A percentile compares a stretch with the other conserved stretches of the same genome.
These are phyloP conservation scores for Sorex fumeus DNA, from an alignment of 2,113 vertebrate genomes.

Conservation along the genomic window DNA sequence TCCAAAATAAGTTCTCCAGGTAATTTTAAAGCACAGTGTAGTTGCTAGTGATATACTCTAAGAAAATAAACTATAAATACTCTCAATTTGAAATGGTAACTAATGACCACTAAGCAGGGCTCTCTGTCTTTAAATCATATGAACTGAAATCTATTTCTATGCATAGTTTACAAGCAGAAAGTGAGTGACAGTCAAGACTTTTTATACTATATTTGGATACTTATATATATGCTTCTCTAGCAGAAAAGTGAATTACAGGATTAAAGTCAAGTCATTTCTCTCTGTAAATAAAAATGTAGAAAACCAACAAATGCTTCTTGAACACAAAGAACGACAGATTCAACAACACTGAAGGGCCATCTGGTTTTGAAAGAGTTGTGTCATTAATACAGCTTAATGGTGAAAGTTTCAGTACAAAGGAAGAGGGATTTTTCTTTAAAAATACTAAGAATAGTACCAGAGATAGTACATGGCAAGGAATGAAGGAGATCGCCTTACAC, in stretches of 20 bases:
- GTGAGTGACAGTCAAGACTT: conserved; percentile 18
- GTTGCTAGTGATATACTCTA: conserved; percentile 4
- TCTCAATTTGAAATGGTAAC: not conserved
- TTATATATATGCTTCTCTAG: not conserved
- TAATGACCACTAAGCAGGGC: conserved; percentile 5
- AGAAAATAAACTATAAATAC: conserved; percentile 24
- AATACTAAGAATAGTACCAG: not conserved
- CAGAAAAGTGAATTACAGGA: not conserved
- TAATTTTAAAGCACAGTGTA: conserved; percentile 27
- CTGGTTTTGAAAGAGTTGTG: not conserved
- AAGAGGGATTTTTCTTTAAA: conserved; percentile 45
- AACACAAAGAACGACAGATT: conserved; percentile 22
- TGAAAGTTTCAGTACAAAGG: conserved; percentile 11
- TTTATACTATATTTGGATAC: not conserved
- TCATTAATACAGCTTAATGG: conserved; percentile 18
- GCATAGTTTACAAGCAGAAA: conserved; percentile 30
- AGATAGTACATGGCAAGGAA: no score
- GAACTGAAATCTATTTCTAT: not conserved
- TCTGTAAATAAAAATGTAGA: not conserved
- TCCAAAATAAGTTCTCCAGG: conserved; percentile 27
- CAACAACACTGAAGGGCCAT: not conserved
- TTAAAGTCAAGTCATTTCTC: conserved; percentile 35
- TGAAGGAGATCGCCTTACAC: no score
- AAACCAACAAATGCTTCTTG: not conserved
- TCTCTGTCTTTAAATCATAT: conserved; percentile 18